Evolutionary conservation across 2,888 invertebrate genomes (phyloP), one percentile per base, ranked within the genome.

Genomic region (Hirudinaria manillensis): DNA sequence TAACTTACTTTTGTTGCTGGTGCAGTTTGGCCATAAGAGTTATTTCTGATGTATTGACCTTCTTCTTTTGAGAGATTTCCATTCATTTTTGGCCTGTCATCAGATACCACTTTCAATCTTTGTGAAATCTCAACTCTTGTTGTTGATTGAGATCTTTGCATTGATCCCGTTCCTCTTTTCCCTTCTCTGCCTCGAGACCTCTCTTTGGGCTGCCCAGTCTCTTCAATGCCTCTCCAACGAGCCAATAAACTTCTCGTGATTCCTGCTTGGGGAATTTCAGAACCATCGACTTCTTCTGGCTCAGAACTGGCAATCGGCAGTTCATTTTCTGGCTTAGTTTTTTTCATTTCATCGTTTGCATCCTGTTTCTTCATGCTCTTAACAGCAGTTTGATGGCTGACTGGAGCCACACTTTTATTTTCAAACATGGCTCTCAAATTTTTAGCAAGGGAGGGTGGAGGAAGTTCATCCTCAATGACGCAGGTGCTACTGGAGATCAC

Each of bases 361-460:
- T n/a, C 36, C 16, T 61, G 19, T 32, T 65, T 36, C 34, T 65
- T 73, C 61, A 7, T 65, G 32, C 16, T 13, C 10, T 55, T 61
- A 10, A 16, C 29, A 29, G n/a, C 24, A 34, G n/a, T 27, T 65
- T 73, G 73, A 27, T 73, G 73, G 36, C 29, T 16, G 21, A 34
- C 19, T 70, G 19, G 73, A 36, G n/a, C 13, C 32, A 4, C 27
- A n/a, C 36, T 32, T 61, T 55, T 51, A n/a, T 75, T 72, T 29
- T 74, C 67, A 72, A 79, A 79, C 75, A 73, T 78, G 4, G 78
- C 76, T 55, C 75, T 74, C 56, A 79, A 24, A 74, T 76, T 79
- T 53, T 76, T 65, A 6, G 79, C 74, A 32, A 77, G 74, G 66
- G 75, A 73, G 3, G 76, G 71, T 29, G 77, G 78, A 16, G 79